Base-by-base conservation (phyloP, 2,113 vertebrate species). In the Heliornis fulica region DNA sequence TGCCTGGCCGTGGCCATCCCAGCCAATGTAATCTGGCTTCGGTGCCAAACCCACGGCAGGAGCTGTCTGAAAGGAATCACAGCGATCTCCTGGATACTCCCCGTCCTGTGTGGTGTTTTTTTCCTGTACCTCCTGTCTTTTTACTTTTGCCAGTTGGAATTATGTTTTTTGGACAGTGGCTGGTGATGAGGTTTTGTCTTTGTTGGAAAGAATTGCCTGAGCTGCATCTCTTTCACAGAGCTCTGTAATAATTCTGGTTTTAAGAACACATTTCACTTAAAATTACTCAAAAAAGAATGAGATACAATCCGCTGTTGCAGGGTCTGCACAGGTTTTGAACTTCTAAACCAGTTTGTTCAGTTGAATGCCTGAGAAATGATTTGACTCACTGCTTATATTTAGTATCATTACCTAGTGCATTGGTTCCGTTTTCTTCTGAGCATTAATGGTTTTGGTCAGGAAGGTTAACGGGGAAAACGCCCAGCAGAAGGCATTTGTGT, bases 391-490 rank as follows among this genome's bases (percentile, higher is more conserved):
- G 78, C 70, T 95, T 96, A 94, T 96, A 96, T 96, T 96, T 97
- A 96, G 95, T 83, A 90, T 71, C 94, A 93, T 95, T 97, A 96
- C 87, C 76, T 90, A 87, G 61, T 90, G 70, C 83, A 34, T n/a
- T 45, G 79, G 89, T 77, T 95, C 87, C 5, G 13, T 96, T 94
- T 96, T 93, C 93, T 97, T 63, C 72, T 13, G 5, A 93, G 83
- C 79, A 32, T 87, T 91, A 69, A 93, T 94, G 90, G 3, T 86
- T 90, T 53, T 88, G 64, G 92, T 94, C 94, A 97, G 95, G 96
- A 94, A 97, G 96, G 93, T 92, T 83, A 94, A 93, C 66, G 61
- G 91, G 80, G 94, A 97, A 95, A 96, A 96, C 91, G 95, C 94
- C 93, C 96, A 89, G 87, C 77, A 84, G 48, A 93, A 95, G 60